Evolutionary conservation across 2,113 vertebrate genomes (phyloP), one percentile per base, ranked within the genome.

Genomic region (Eulacestoma nigropectus): DNA sequence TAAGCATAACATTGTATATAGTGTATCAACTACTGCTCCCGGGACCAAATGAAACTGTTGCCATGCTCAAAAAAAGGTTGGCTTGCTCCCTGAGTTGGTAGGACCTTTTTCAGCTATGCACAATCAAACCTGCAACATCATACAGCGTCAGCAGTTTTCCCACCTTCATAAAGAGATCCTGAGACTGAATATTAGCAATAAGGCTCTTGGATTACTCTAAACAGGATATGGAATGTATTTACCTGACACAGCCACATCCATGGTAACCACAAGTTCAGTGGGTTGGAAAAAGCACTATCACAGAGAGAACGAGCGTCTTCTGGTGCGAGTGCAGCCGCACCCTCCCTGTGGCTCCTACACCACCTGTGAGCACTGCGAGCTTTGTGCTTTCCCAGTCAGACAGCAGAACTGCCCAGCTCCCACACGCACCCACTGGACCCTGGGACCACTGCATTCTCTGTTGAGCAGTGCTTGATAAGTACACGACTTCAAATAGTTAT

Each of bases 351-450:
- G 57, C 32, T 84, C 22, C 46, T 0, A 0, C 0, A 7, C 9
- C 5, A 13, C 63, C 55, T 10, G 29, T 0, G 42, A 60, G 60
- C 52, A 16, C 26, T 0, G 0, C 0, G 1, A 46, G 35, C 57
- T 47, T 19, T 44, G 49, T 17, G 63, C 30, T 20, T 16, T 21
- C 16, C 29, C 47, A 26, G 44, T 3, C 8, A 14, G 22, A 8
- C 15, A 23, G 57, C 16, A 68, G 19, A 44, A 49, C 37, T 3
- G 22, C 33, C 33, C 57, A 25, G 67, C 49, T 44, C 64, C 9
- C 35, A 33, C 57, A 30, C 0, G 0, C 27, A 50, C 30, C 2
- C 0, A 4, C 33, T 0, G 22, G 47, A 21, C 49, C n/a, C 10
- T 5, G 35, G 29, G 13, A 46, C 25, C 50, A 21, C 35, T 15